Conservation (phyloP, 1,140 invertebrate species). For the Gonatopus flavifemur region DNA sequence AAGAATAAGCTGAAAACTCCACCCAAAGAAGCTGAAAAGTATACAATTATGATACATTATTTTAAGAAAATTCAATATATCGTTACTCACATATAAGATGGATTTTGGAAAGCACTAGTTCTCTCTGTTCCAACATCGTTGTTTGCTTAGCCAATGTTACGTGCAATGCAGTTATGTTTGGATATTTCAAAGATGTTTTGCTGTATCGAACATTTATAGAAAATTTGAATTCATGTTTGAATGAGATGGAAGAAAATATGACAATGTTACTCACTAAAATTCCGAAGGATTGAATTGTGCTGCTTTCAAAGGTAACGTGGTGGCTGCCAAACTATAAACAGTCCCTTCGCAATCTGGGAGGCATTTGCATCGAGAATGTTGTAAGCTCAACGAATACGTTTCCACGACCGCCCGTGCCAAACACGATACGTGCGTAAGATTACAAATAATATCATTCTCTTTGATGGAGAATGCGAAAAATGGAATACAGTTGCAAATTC, state of each 20-base stretch:
- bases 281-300: conserved; percentile 27
- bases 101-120: conserved; percentile 54
- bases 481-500: conserved; percentile 22
- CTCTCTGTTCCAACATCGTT: conserved; percentile 61
- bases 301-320: conserved; percentile 28
- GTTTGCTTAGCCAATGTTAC: conserved; percentile 66
- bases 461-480: conserved; percentile 10
- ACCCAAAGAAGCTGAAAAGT: conserved; percentile 54
- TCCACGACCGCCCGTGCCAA: conserved; percentile 10
- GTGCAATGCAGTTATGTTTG: conserved; percentile 62
- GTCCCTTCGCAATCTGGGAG: conserved; percentile 43
- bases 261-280: conserved; percentile 50
- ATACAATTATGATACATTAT: conserved; percentile 20
- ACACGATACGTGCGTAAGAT: conserved; percentile 25
- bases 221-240: no score
- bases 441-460: conserved; percentile 9
- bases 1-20: conserved; percentile 59
- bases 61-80: no score
- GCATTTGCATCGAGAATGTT: conserved; percentile 33
- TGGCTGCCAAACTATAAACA: conserved; percentile 31
- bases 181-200: conserved; percentile 40
- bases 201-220: conserved; percentile 40
- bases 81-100: conserved; percentile 49
- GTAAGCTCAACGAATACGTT: conserved; percentile 11
- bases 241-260: no score